These are phyloP conservation scores for Caradrina kadenii DNA, from an alignment of 2,888 invertebrate genomes.

Conservation along the genomic window DNA sequence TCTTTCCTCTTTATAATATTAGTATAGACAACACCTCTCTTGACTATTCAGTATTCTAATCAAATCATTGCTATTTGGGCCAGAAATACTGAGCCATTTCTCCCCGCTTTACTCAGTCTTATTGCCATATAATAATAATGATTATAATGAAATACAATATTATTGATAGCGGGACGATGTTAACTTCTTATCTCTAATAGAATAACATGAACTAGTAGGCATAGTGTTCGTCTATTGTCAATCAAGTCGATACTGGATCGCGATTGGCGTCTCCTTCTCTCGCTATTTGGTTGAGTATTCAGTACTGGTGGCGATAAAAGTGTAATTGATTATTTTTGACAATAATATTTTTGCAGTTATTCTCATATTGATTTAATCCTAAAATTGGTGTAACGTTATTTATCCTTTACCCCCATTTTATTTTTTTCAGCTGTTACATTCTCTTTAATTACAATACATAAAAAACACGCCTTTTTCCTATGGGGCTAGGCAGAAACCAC, in stretches of 20 bases:
- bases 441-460: no score
- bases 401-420: no score
- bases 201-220: slow-evolving; percentile 38
- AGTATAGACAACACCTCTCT: background rate
- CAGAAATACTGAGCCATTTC: background rate
- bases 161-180: slow-evolving; percentile 14
- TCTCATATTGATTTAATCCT: no score
- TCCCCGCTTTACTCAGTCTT: background rate
- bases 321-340: slow-evolving; percentile 3
- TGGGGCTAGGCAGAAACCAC: no score
- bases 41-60: background rate
- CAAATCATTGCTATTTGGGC: background rate
- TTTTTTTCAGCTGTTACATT: no score
- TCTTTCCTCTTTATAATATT: background rate
- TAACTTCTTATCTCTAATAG: slow-evolving; percentile 50
- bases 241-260: slow-evolving; percentile 45
- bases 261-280: slow-evolving; percentile 10
- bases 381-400: no score
- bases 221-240: slow-evolving; percentile 52
- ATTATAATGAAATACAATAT: slow-evolving; percentile 10
- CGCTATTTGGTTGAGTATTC: slow-evolving; percentile 32
- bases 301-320: slow-evolving; percentile 34
- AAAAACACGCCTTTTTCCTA: no score
- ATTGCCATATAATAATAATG: background rate
- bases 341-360: background rate